Evolutionary conservation across 2,888 invertebrate species (phyloP).

Genomic region (Parasteatoda lunata): DNA sequence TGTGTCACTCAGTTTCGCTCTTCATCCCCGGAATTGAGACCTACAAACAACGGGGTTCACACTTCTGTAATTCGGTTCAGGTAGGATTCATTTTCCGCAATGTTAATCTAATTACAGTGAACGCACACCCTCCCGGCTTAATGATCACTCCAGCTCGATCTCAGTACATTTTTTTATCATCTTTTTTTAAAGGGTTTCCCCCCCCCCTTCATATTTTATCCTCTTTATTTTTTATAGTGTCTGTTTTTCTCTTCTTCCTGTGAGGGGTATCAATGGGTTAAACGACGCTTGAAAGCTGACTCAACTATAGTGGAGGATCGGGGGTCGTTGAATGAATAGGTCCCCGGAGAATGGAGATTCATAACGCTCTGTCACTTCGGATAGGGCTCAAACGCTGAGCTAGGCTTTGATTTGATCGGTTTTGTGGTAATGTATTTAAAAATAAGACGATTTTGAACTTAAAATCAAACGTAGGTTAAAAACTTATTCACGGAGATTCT

Average conservation of each 20-base stretch:
- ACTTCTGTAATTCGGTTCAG: constrained; percentile 9
- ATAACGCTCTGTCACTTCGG: neutral
- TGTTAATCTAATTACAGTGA: constrained; percentile 61
- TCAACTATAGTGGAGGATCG: constrained; percentile 8
- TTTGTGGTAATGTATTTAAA: neutral
- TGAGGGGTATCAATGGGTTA: constrained; percentile 53
- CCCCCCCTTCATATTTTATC: neutral
- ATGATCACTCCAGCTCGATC: constrained; percentile 36
- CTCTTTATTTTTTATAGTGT: constrained; percentile 1
- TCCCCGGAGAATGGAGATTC: neutral
- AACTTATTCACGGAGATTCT: no score
- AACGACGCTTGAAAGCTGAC: constrained; percentile 63
- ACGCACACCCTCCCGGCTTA: constrained; percentile 30
- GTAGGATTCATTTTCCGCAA: constrained; percentile 26
- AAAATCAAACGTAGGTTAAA: no score
- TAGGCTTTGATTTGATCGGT: neutral
- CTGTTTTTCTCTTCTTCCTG: constrained; percentile 1
- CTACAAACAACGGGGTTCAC: constrained; percentile 12
- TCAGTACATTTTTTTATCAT: constrained; percentile 21
- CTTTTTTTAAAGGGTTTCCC: neutral
- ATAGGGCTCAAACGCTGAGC: neutral
- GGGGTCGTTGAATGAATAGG: neutral
- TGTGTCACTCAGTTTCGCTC: no score
- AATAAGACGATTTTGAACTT: neutral
- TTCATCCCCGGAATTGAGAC: neutral